phyloP scores from a whole-genome alignment of 1,140 invertebrate species.

The Brachionus sp. region DNA sequence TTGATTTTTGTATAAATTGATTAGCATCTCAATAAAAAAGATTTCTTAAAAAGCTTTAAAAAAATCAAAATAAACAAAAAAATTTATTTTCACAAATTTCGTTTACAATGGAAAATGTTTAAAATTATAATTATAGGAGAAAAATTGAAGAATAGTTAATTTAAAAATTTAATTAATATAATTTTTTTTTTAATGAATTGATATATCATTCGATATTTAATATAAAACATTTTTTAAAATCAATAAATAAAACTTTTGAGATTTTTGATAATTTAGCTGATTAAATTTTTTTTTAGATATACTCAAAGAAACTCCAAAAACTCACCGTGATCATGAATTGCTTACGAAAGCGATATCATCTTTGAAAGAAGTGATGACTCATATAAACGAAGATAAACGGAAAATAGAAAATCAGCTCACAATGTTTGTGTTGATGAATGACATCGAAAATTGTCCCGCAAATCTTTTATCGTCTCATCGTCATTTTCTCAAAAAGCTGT shows the following conservation, averaged over 20 bases:
- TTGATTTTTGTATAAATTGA: no score
- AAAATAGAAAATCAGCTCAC: constrained; percentile 88
- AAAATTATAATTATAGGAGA: no score
- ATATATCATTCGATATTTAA: no score
- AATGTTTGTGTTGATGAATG: constrained; percentile 94
- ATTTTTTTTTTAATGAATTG: no score
- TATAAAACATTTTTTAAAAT: no score
- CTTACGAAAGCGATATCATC: constrained; percentile 78
- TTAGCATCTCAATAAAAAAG: no score
- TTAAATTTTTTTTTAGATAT: constrained; percentile 69
- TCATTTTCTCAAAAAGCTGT: constrained; percentile 77
- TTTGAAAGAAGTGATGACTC: constrained; percentile 84
- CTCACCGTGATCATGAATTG: constrained; percentile 76
- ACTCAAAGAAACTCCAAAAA: constrained; percentile 79
- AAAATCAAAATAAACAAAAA: no score
- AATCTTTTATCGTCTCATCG: constrained; percentile 85
- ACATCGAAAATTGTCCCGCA: constrained; percentile 91
- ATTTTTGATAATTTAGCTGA: constrained; percentile 38
- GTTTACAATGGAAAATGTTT: no score
- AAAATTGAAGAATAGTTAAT: not conserved
- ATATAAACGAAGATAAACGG: constrained; percentile 91
- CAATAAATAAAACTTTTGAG: not conserved
- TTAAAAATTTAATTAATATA: no score
- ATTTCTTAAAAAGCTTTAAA: no score
- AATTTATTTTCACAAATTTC: no score